Evolutionary conservation across 2,888 invertebrate genomes (phyloP), one percentile per base, ranked within the genome.

Genomic region (Lumbricus terrestris): DNA sequence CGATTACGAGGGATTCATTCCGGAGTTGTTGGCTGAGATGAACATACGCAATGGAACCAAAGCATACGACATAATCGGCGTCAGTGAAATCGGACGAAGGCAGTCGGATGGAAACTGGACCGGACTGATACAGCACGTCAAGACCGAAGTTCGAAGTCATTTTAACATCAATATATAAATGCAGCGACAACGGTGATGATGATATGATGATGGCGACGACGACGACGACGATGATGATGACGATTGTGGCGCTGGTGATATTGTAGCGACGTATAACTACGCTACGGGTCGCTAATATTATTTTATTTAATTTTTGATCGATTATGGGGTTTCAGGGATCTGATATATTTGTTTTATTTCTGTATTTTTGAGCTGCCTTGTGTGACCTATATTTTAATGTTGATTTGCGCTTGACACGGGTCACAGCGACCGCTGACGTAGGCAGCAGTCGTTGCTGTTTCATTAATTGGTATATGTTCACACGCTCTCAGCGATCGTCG

Each of bases 201-300:
- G 33, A 33, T 83, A 29, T 34, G 4, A 83, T 34, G 4, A 34
- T 18, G 4, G 15, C 34, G n/a, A 83, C 34, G 88, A 88, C 88
- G 88, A 90, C 38, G 88, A 82, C 82, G 88, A 90, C 15, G 82
- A 88, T 90, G 88, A 90, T 89, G 35, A 69, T 54, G 89, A 69
- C 82, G 82, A 89, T 89, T 5, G 82, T 89, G 37, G 82, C 35
- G 82, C 82, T 88, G n/a, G 29, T 88, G 88, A 42, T 42, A 88
- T 42, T 88, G 47, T 88, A 88, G 88, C 88, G 15, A 88, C n/a
- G n/a, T n/a, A n/a, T n/a, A n/a, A n/a, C n/a, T n/a, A n/a, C n/a
- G n/a, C n/a, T n/a, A n/a, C n/a, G n/a, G n/a, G n/a, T n/a, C n/a
- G n/a, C n/a, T n/a, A n/a, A n/a, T n/a, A n/a, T n/a, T n/a, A n/a